Base-by-base conservation (phyloP, 92 coral and sea anemone species). In the Siderastrea siderea region DNA sequence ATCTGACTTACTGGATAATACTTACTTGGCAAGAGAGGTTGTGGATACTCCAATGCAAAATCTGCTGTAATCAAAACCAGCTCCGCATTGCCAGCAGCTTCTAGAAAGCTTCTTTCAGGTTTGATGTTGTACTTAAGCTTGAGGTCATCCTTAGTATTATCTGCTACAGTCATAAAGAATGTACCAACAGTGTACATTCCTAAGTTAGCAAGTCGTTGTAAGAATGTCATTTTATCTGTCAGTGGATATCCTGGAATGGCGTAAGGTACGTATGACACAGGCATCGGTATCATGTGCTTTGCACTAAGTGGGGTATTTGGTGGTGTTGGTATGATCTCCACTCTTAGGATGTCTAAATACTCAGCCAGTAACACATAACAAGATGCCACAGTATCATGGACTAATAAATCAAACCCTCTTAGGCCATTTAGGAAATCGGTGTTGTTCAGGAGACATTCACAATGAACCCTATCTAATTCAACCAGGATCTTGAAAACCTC, bases 71-170 rank as follows among this genome's bases (percentile, higher is more conserved):
- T 53, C 48, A 93, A 78, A 5, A 89, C 79, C 26, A 94, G 75
- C 60, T 94, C 97, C 2, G 86, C 91, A 38, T 87, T 82, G 4
- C 77, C 79, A 17, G 52, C 10, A 46, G 87, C 82, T 5, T 92
- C 95, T 44, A 46, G 4, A 17, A 84, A 82, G 19, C 83, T 79
- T 38, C 47, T 85, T 51, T 79, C 95, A 10, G 92, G 97, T 60
- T 70, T 89, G 51, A 94, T 94, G 71, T 83, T 74, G 74, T 92
- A 87, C 65, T 90, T 90, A 9, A 11, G 58, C 75, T 94, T 92
- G 0, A 92, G 10, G 5, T 17, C 78, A 13, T 81, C 65, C 16
- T 57, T 45, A n/a, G 48, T 38, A 8, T 77, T 65, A 0, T n/a
- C 19, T 5, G 58, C 14, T 1, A 89, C 5, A 47, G 51, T 1